Conservation (phyloP, 2,888 invertebrate genomes). For the Cataglyphis albicans region DNA sequence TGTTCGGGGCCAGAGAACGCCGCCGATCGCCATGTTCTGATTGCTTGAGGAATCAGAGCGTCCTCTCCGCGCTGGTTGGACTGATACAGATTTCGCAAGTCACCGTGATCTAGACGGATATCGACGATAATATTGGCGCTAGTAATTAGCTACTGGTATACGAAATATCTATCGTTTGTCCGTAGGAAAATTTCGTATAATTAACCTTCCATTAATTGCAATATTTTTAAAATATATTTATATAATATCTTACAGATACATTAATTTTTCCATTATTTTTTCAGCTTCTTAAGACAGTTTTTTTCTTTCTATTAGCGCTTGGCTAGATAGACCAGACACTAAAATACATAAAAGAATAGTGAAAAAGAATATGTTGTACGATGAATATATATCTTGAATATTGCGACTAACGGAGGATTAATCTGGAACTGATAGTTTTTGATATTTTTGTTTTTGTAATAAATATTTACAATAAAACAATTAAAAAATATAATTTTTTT, state of each 20-base stretch:
- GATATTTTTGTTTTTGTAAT: neutral
- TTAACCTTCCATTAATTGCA: no score
- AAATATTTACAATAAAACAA: neutral
- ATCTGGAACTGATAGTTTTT: neutral
- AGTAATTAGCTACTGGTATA: slow-evolving; percentile 66
- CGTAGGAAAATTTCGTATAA: neutral
- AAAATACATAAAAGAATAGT: no score
- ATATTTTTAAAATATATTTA: no score
- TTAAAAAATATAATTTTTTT: neutral
- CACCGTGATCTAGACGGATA: slow-evolving; percentile 54
- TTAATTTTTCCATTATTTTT: no score
- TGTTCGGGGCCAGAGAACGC: slow-evolving; percentile 60
- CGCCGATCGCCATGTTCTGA: slow-evolving; percentile 75
- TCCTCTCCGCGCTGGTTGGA: slow-evolving; percentile 57
- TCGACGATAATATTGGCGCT: slow-evolving; percentile 45
- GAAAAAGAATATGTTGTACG: no score
- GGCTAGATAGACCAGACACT: no score
- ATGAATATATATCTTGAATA: no score
- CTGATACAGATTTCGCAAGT: slow-evolving; percentile 69
- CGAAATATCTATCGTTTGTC: slow-evolving; percentile 15
- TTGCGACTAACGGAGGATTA: neutral
- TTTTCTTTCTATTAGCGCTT: no score
- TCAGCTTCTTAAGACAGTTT: no score
- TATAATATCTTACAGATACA: no score
- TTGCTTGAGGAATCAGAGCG: slow-evolving; percentile 75